Base-by-base conservation (phyloP, 1,140 invertebrate species). In the Phortica variegata region DNA sequence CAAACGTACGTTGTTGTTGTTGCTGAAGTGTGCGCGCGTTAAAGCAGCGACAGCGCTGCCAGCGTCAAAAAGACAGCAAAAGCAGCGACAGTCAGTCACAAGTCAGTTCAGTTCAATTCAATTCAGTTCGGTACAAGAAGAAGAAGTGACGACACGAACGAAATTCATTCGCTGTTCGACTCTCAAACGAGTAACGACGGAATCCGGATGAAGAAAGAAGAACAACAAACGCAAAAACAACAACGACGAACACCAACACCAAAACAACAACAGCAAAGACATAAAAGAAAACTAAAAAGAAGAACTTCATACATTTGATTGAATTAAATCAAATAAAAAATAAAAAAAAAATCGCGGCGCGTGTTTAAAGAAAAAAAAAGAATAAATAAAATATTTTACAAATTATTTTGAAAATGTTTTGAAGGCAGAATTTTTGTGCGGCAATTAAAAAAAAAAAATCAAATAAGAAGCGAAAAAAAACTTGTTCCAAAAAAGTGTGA, bases 161-260 rank as follows among this genome's bases (percentile, higher is more conserved):
- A 65, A 52, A 69, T 63, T 69, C 70, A 70, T 73, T 73, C 70
- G 65, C 70, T 65, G 65, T 65, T 68, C 55, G 70, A 65, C 70
- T 69, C 65, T 72, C 60, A 61, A 65, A 62, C 68, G 61, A 60
- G 60, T 63, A 73, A 73, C 69, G 69, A 73, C 69, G 61, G 69
- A 61, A 60, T 69, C 65, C 65, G 65, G 58, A 63, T 60, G 63
- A 62, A 56, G 23, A 48, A 58, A 39, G 40, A 16, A 51, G 44
- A 43, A 54, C 55, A 50, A 37, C 33, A 39, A 49, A 49, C n/a
- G 47, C 43, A 52, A 29, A 37, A 19, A 42, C 43, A 39, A 16
- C 40, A 33, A 49, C 52, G 20, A 26, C 13, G 43, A 39, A 18
- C 15, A 34, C 43, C 7, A 44, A 47, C 37, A 43, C 47, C 48